Conservation (phyloP, 2,888 invertebrate species). For the Chrysolina haemoptera region DNA sequence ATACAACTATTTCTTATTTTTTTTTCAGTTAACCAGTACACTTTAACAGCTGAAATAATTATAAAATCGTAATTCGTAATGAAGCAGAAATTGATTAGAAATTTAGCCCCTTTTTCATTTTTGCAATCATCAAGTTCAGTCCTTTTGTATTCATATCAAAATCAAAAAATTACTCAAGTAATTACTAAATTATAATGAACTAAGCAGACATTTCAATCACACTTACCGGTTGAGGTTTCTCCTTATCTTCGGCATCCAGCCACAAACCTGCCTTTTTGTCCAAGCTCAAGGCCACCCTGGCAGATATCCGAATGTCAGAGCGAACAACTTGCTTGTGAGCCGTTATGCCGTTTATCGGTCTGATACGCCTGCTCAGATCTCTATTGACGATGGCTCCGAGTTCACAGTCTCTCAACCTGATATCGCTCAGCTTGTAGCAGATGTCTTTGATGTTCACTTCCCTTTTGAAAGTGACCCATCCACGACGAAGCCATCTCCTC, state of each 20-base stretch:
- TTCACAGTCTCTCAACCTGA: constrained; percentile 92
- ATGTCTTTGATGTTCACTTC: constrained; percentile 99
- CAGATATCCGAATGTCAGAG: constrained; percentile 93
- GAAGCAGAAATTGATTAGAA: no score
- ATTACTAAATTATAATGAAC: no score
- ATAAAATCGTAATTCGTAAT: no score
- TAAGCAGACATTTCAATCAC: neutral
- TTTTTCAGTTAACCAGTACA: no score
- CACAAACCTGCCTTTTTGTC: constrained; percentile 89
- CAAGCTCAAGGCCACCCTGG: constrained; percentile 91
- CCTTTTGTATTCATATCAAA: no score
- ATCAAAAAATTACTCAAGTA: no score
- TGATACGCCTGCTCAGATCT: constrained; percentile 93
- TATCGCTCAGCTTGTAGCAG: constrained; percentile 98
- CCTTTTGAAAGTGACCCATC: constrained; percentile 98
- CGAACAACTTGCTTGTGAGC: constrained; percentile 90
- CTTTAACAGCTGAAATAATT: no score
- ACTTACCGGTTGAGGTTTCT: constrained; percentile 63
- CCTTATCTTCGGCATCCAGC: constrained; percentile 72
- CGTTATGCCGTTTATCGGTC: constrained; percentile 92
- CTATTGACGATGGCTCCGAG: constrained; percentile 96
- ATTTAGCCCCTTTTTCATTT: no score
- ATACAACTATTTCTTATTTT: no score
- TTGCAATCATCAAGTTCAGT: no score
- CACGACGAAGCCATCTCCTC: constrained; percentile 95